Evolutionary conservation across 1,140 invertebrate genomes (phyloP).

Genomic region (Sipha flava): DNA sequence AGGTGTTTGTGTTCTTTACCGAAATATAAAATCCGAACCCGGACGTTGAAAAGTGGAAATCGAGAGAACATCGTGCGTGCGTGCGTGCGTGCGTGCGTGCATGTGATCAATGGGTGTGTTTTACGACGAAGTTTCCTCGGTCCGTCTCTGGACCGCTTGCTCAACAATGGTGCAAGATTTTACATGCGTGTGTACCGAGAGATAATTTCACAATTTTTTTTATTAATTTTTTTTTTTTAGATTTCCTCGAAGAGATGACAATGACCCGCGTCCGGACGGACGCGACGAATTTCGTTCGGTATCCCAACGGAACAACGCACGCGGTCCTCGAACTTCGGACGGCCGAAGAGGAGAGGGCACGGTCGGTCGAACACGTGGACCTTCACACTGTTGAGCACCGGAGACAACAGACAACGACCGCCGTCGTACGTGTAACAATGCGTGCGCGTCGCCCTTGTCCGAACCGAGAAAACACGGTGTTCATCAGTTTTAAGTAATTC

Average conservation of each 20-base stretch:
- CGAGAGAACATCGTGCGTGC: too few species aligned
- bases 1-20: neutral
- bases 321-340: neutral
- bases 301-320: too few species aligned
- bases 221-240: neutral
- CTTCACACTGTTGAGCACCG: slow-evolving; percentile 16
- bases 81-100: too few species aligned
- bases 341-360: neutral
- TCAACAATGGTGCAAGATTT: too few species aligned
- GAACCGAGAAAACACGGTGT: neutral
- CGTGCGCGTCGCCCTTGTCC: too few species aligned
- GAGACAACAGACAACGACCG: neutral
- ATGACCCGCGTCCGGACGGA: neutral
- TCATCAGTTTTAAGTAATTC: too few species aligned
- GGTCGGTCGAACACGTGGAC: slow-evolving; percentile 17
- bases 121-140: too few species aligned
- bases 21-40: too few species aligned
- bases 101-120: too few species aligned
- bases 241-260: neutral
- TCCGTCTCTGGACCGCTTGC: too few species aligned
- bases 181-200: neutral
- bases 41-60: too few species aligned
- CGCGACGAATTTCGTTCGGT: neutral
- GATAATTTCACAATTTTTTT: neutral
- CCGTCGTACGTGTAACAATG: neutral